Base-by-base conservation (phyloP, 2,797 vertebrate species). In the Smutsia temminckii region DNA sequence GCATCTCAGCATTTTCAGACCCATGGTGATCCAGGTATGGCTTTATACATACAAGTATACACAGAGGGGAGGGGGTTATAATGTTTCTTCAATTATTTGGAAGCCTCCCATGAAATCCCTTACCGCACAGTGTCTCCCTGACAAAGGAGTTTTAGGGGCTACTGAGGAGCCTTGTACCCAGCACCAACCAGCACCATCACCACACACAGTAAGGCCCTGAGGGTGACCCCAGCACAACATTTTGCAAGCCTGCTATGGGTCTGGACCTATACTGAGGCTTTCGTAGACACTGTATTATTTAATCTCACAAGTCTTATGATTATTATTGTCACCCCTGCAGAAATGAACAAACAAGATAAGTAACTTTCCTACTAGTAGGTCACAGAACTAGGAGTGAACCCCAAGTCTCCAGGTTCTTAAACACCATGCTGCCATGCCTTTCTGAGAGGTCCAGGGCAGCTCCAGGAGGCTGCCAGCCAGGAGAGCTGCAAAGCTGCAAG, bases 281-380 rank as follows among this genome's bases (percentile, higher is more conserved):
- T 89, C 32, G 61, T 1, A 72, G 75, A 85, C 34, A 6, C 23
- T 51, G 27, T 74, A 55, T 83, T 66, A 61, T 79, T 77, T 71
- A 63, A 85, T 27, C 71, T 74, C 61, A 57, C 10, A 55, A 51
- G 53, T 66, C 57, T 46, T 29, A 71, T 17, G 51, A 61, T 51
- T 63, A 72, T 37, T 51, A 83, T 12, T 40, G 37, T 29, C 27
- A 63, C 27, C 57, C 95, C 68, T 83, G n/a, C 11, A 92, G 51
- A 96, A 97, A 53, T 32, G 37, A 93, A 71, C 75, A 95, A 86
- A 64, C 25, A 1, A 10, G 55, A 63, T 59, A 96, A 74, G 71
- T 80, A 89, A 94, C 37, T 71, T 71, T 49, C 32, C 61, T 57
- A 57, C 59, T 83, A 57, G 37, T 23, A 61, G 71, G 17, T 72